Evolutionary conservation across 2,888 invertebrate species (phyloP).

Genomic region (Drosophila greeni): DNA sequence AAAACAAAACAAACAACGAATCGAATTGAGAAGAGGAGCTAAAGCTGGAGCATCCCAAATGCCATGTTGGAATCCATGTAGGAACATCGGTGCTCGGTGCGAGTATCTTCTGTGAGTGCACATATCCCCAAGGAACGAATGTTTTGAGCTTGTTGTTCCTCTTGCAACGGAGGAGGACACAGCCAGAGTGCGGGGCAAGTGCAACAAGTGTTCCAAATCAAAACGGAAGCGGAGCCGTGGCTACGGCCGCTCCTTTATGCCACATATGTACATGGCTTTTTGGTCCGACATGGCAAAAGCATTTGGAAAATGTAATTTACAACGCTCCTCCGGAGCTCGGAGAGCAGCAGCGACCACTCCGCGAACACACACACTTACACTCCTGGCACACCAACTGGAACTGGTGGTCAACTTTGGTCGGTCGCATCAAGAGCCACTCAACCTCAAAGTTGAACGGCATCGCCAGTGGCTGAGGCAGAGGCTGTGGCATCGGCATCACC

Average conservation of each 20-base stretch:
- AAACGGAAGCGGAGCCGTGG: conserved; percentile 44
- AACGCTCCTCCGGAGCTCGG: conserved; percentile 65
- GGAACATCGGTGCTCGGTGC: conserved; percentile 28
- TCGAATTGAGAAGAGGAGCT: conserved; percentile 21
- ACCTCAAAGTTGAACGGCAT: conserved; percentile 49
- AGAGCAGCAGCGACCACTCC: conserved; percentile 38
- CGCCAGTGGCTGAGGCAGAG: conserved; percentile 16
- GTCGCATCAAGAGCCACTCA: conserved; percentile 48
- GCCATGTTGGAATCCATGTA: conserved; percentile 49
- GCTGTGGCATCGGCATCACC: conserved; percentile 49
- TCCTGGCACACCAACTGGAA: conserved; percentile 17
- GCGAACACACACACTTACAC: conserved; percentile 25
- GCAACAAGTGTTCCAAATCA: conserved; percentile 69
- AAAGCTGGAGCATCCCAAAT: conserved; percentile 25
- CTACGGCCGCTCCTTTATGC: conserved; percentile 51
- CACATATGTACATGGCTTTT: conserved; percentile 72
- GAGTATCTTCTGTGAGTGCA: conserved; percentile 38
- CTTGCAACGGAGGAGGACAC: conserved; percentile 58
- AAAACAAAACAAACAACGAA: conserved; percentile 8
- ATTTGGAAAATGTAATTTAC: conserved; percentile 77
- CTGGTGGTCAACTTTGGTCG: conserved; percentile 44
- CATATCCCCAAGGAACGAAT: conserved; percentile 68
- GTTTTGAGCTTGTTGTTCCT: conserved; percentile 35
- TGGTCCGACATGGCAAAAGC: conserved; percentile 73
- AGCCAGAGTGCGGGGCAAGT: conserved; percentile 22